phyloP scores from a whole-genome alignment of 92 coral and sea anemone genomes.

The Palythoa grandis region DNA sequence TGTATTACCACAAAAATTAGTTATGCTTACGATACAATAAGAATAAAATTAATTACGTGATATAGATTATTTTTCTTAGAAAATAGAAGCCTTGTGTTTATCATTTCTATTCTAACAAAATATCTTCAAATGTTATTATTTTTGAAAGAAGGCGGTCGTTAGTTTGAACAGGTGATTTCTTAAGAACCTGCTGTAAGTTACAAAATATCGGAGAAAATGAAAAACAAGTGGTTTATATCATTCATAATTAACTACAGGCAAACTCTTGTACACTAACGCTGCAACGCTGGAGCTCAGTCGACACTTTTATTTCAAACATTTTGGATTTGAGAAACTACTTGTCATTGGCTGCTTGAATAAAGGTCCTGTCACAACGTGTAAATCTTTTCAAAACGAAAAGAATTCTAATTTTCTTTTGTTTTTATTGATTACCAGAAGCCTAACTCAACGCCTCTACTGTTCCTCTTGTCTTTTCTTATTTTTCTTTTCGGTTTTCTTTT shows the following conservation, averaged over 20 bases:
- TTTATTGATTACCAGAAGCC: too few relatives aligned
- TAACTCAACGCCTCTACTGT: too few relatives aligned
- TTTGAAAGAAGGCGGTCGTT: neutral
- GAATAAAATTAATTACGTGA: too few relatives aligned
- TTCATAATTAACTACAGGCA: constrained; percentile 8
- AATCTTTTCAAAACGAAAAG: too few relatives aligned
- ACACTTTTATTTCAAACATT: neutral
- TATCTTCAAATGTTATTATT: neutral
- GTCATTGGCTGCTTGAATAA: neutral
- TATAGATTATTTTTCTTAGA: neutral
- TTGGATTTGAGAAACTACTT: neutral
- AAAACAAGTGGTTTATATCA: constrained; percentile 16
- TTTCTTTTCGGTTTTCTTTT: too few relatives aligned
- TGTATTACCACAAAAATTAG: neutral
- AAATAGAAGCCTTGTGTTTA: neutral
- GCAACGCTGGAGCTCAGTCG: neutral
- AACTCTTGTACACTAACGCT: neutral
- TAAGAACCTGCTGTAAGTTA: neutral
- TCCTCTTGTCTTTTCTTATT: too few relatives aligned
- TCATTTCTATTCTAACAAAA: neutral
- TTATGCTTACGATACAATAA: neutral
- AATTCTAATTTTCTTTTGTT: too few relatives aligned
- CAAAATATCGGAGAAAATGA: neutral
- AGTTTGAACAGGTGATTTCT: constrained; percentile 8
- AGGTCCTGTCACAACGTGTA: too few relatives aligned